Base-by-base conservation (phyloP, 2,113 vertebrate genomes). In the Galbula dea region DNA sequence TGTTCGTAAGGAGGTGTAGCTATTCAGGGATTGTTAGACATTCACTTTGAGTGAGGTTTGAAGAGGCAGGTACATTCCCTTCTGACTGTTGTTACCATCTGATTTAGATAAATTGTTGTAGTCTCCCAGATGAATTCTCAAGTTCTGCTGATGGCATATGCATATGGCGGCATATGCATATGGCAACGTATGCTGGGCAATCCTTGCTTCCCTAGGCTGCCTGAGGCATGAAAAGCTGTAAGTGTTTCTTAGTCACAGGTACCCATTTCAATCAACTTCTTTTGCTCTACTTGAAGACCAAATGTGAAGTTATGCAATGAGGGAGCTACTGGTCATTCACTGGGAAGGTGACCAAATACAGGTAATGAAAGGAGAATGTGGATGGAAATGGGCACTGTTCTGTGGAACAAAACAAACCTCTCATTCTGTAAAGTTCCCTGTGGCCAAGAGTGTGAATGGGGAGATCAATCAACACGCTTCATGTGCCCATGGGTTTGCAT, bases 371-470 rank as follows among this genome's bases (percentile, higher is more conserved):
- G 59, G 26, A 68, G 27, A 57, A 26, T 2, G 8, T 32, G 46
- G 41, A 2, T 61, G 55, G 41, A 90, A 32, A 34, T 1, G 5
- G 32, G 22, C 9, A 1, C 24, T 12, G 19, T 12, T 76, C 29
- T 15, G 20, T 65, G 54, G 20, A 57, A 15, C 32, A 43, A 65
- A 32, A 20, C 3, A 0, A n/a, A n/a, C n/a, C 1, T n/a, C 39
- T 24, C 11, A 59, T 36, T 61, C 61, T 65, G 11, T 16, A 0
- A 18, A 39, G 27, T 13, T 45, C 34, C 49, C 5, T 1, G 0
- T 11, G 22, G 65, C 16, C 65, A 51, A 66, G 13, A 15, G 10
- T 2, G 19, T 24, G 62, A 61, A 30, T 1, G 2, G 16, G 30
- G 41, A 90, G 27, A 46, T 66, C 19, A 21, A 7, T 12, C 6